A percentile compares a stretch with the other conserved stretches of the same genome.
phyloP scores from a whole-genome alignment of 2,888 invertebrate genomes.

The Malthinus seriepunctatus region DNA sequence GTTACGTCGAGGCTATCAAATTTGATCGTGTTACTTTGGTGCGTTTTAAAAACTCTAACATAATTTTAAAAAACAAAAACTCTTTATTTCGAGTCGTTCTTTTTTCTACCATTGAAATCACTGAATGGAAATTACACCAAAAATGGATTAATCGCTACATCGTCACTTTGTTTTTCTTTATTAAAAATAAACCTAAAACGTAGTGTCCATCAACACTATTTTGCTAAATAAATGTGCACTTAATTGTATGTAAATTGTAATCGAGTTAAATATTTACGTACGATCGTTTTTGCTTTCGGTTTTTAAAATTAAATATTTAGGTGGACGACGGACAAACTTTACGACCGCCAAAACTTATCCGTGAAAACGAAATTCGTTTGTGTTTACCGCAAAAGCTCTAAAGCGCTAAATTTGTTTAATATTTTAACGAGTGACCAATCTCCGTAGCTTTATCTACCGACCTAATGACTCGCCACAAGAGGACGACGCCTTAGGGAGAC shows the following conservation, averaged over 20 bases:
- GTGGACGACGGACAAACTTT: too few relatives aligned
- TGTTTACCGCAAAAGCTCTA: too few relatives aligned
- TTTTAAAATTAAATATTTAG: too few relatives aligned
- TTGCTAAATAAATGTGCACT: conserved; percentile 27
- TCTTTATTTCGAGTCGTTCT: conserved; percentile 23
- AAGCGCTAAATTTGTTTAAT: too few relatives aligned
- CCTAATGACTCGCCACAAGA: too few relatives aligned
- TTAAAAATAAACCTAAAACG: conserved; percentile 12
- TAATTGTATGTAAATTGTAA: conserved; percentile 6
- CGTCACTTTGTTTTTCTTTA: conserved; percentile 9
- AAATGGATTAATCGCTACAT: conserved; percentile 14
- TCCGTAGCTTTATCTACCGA: too few relatives aligned
- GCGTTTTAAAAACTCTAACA: conserved; percentile 31
- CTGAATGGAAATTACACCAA: conserved; percentile 51
- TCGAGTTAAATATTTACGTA: too few relatives aligned
- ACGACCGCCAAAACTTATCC: too few relatives aligned
- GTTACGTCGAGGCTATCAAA: conserved; percentile 16
- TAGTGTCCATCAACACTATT: conserved; percentile 15
- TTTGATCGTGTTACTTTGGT: conserved; percentile 21
- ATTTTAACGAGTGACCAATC: too few relatives aligned
- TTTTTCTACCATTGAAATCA: conserved; percentile 43
- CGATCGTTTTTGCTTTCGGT: too few relatives aligned
- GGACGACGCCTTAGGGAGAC: too few relatives aligned
- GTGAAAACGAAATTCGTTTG: too few relatives aligned
- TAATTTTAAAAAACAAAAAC: conserved; percentile 35